phyloP scores from a whole-genome alignment of 2,797 vertebrate genomes.

The Scolopax rusticola region DNA sequence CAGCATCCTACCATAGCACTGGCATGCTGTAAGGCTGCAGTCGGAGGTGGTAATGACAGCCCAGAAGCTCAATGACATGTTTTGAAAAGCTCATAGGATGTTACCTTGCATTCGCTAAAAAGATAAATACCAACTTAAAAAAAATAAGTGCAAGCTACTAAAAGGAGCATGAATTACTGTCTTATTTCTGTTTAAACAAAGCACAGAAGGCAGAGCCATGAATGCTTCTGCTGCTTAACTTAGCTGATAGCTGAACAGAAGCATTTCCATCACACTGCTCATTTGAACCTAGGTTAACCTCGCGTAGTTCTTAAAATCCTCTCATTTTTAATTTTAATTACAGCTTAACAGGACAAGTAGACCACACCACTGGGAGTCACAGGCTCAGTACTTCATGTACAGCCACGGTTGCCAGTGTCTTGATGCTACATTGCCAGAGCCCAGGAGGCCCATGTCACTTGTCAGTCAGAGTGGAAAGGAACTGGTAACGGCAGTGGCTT shows the following conservation, averaged over 20 bases:
- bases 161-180: not conserved
- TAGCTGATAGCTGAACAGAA: not conserved
- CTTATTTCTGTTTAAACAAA: not conserved
- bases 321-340: not conserved
- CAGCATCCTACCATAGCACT: not conserved
- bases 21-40: not conserved
- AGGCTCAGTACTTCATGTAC: not conserved
- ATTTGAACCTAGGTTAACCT: not conserved
- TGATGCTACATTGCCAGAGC: not conserved
- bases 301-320: not conserved
- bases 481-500: not conserved
- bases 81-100: conserved; percentile 42
- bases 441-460: not conserved
- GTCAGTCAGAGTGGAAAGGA: not conserved
- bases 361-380: not conserved
- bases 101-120: conserved; percentile 44
- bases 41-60: conserved; percentile 28
- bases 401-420: not conserved
- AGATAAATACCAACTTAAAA: conserved; percentile 1
- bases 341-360: not conserved
- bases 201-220: not conserved
- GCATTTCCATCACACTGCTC: not conserved
- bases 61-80: not conserved
- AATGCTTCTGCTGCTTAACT: not conserved
- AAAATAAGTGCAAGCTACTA: not conserved